Conservation (phyloP, 2,888 invertebrate species). For the Cephus spinipes region DNA sequence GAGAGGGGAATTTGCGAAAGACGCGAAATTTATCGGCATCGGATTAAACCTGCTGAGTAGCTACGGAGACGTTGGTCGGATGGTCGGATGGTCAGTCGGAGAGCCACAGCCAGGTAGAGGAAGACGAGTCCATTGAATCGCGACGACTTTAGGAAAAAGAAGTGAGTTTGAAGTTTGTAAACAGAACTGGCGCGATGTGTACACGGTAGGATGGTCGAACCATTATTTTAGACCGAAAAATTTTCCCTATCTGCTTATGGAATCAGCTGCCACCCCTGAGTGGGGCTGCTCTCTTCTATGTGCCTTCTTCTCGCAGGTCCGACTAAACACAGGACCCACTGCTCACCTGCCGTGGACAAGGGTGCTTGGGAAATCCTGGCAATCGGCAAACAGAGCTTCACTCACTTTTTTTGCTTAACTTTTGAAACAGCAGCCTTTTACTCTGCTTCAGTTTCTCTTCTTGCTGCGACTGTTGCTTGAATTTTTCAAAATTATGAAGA, state of each 20-base stretch:
- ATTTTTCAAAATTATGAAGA: too few relatives aligned
- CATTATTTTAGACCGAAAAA: slow-evolving; percentile 61
- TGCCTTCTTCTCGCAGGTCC: not conserved
- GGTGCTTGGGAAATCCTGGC: slow-evolving; percentile 34
- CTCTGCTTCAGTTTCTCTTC: too few relatives aligned
- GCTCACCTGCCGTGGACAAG: slow-evolving; percentile 52
- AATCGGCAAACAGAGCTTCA: slow-evolving; percentile 28
- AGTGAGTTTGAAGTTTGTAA: slow-evolving; percentile 47
- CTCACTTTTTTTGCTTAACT: not conserved
- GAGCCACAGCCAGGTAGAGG: too few relatives aligned
- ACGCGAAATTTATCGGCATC: too few relatives aligned
- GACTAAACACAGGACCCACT: not conserved
- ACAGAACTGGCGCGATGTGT: slow-evolving; percentile 51
- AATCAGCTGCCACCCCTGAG: slow-evolving; percentile 59
- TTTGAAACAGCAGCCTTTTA: not conserved
- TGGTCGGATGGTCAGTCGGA: too few relatives aligned
- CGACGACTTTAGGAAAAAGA: slow-evolving; percentile 5
- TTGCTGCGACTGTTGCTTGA: too few relatives aligned
- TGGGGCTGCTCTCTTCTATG: not conserved
- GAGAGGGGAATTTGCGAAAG: too few relatives aligned
- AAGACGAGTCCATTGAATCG: not conserved
- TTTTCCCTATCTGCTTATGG: slow-evolving; percentile 60
- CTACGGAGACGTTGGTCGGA: too few relatives aligned
- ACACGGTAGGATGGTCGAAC: slow-evolving; percentile 50
- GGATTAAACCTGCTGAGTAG: too few relatives aligned